These are phyloP conservation scores for Eristalis arbustorum DNA, from an alignment of 2,888 invertebrate species.

Conservation along the genomic window DNA sequence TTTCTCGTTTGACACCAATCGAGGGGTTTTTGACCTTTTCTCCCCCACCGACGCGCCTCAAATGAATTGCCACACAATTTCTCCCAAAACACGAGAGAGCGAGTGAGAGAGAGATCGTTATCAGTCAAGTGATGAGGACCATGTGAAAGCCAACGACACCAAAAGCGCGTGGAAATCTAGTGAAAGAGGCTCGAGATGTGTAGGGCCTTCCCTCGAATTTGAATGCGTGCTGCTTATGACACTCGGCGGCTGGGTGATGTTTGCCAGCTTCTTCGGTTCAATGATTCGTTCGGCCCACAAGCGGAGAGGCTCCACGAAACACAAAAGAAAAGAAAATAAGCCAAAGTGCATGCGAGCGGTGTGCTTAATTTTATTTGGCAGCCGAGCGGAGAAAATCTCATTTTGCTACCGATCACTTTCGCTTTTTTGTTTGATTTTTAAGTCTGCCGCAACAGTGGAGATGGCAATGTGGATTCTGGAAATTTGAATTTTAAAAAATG, in stretches of 20 bases:
- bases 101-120: neutral
- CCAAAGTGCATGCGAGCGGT: slow-evolving; percentile 40
- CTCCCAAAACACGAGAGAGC: neutral
- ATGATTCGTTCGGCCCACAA: slow-evolving; percentile 17
- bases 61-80: neutral
- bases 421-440: neutral
- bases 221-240: neutral
- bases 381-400: slow-evolving; percentile 39
- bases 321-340: slow-evolving; percentile 28
- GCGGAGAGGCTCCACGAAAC: neutral
- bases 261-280: slow-evolving; percentile 16
- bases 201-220: slow-evolving; percentile 20
- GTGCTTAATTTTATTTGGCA: slow-evolving; percentile 37
- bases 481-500: too few species aligned
- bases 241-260: neutral
- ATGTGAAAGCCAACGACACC: too few species aligned
- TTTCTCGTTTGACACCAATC: slow-evolving; percentile 38
- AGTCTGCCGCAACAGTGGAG: neutral
- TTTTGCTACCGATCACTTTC: slow-evolving; percentile 41
- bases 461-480: neutral
- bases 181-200: neutral
- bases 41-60: neutral
- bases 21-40: neutral
- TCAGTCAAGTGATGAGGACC: too few species aligned
- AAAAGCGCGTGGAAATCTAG: neutral